Evolutionary conservation across 2,113 vertebrate species (phyloP), one percentile per base, ranked within the genome.

Genomic region (Pangasianodon hypophthalmus): DNA sequence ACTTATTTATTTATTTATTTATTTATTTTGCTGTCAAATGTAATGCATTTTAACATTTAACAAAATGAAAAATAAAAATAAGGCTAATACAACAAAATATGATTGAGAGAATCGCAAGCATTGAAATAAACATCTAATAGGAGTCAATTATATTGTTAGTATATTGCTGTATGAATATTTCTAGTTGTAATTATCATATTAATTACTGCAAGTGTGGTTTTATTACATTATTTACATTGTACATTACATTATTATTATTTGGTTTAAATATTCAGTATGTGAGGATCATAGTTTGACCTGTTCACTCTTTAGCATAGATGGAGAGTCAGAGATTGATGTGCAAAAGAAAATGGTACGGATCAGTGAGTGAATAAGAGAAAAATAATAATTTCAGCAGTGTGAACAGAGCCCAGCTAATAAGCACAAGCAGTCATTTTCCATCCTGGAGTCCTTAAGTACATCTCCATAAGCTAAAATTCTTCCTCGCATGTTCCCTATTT

Each of bases 381-480:
- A 19, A 73, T 16, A 29, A 80, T 29, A 1, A 46, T 48, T 79
- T 48, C 21, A 24, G 44, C 32, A 48, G 60, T 54, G 80, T 88
- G 87, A 91, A 89, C 60, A 67, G 84, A 44, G 10, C 44, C 83
- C 32, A 18, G 60, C 71, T 91, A 92, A 93, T 90, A 90, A 92
- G 88, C 71, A 71, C 64, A 91, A 89, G 89, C 84, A 88, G 88
- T 88, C 88, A 86, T 93, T 94, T 94, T 93, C 93, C 94, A 29
- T 79, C 46, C 24, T 44, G 46, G 13, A 4, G 91, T 94, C 92
- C 94, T 95, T 95, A 95, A 93, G 88, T 87, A 95, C 93, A 93
- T 92, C 94, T 93, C 93, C 93, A 69, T 90, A 91, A 81, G 75
- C 87, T 90, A 84, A 58, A 52, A 54, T 85, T 75, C 48, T 62